These are phyloP conservation scores for Dasypolia templi DNA, from an alignment of 2,888 invertebrate genomes.

Conservation along the genomic window DNA sequence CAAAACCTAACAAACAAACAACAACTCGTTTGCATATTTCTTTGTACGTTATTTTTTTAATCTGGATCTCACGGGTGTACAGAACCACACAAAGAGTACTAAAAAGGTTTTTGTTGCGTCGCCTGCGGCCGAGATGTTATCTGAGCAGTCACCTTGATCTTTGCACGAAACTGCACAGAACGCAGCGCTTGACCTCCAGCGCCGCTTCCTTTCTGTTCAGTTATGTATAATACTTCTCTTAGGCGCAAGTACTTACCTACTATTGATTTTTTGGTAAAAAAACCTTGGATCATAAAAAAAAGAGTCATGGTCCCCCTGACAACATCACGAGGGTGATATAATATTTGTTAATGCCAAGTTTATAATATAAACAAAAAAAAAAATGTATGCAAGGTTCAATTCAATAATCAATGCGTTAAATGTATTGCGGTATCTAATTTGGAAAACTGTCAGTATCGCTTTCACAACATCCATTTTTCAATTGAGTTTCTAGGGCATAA, in stretches of 20 bases:
- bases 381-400: background rate
- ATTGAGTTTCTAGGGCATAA: conserved; percentile 59
- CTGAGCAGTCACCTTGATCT: conserved; percentile 83
- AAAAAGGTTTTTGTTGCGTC: conserved; percentile 62
- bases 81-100: conserved; percentile 56
- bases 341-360: conserved; percentile 17
- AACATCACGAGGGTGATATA: conserved; percentile 35
- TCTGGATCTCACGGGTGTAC: conserved; percentile 41
- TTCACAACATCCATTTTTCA: conserved; percentile 25
- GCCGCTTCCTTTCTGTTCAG: conserved; percentile 59
- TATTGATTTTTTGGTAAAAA: conserved; percentile 56
- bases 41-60: conserved; percentile 37
- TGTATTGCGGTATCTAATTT: conserved; percentile 1
- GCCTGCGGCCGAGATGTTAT: conserved; percentile 70
- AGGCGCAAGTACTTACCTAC: conserved; percentile 14
- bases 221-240: conserved; percentile 51
- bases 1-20: conserved; percentile 31
- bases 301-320: conserved; percentile 48
- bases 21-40: conserved; percentile 38
- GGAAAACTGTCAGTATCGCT: conserved; percentile 30
- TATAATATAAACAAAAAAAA: conserved; percentile 9
- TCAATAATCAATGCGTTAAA: conserved; percentile 8
- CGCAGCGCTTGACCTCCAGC: conserved; percentile 75
- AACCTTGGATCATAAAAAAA: conserved; percentile 64
- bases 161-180: conserved; percentile 73